Evolutionary conservation across 2,888 invertebrate species (phyloP), one percentile per base, ranked within the genome.

Genomic region (Ethmia dodecea): DNA sequence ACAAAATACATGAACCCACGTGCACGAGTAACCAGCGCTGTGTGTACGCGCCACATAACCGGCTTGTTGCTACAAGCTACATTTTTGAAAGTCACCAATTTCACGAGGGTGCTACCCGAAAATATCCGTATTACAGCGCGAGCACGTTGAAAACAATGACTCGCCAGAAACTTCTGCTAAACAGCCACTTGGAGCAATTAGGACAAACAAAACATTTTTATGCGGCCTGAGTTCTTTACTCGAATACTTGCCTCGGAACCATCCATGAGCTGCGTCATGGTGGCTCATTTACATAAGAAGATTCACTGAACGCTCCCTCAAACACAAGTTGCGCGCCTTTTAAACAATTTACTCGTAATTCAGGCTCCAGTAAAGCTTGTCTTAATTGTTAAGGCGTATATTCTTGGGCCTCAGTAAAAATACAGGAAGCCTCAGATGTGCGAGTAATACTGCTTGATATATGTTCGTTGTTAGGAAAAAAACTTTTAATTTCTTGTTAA

Each of bases 181-280:
- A 70, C 79, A 81, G 77, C 78, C 79, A 84, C 83, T 86, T 75
- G 60, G 55, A 74, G 72, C 84, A 79, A 83, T 84, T 83, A 83
- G 73, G 68, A 74, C 67, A 80, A 84, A 84, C 84, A 81, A 84
- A 83, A 79, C 80, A 81, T 77, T 81, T 80, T 84, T 80, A 78
- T 72, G 68, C 68, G 57, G 52, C 60, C 43, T 54, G 54, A 56
- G 59, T 64, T 54, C 42, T 33, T 16, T 28, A 14, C 20, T 28
- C 10, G 24, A 31, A 38, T 30, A 31, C 38, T 27, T 30, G 30
- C 31, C 38, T 26, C 26, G 29, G 34, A 41, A 41, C 46, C 45
- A 47, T 51, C 56, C 52, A 55, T 42, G 42, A 48, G 60, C 59
- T 48, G 51, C 62, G 61, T 66, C 68, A 73, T 67, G 53, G 42